Evolutionary conservation across 1,140 invertebrate genomes (phyloP), one percentile per base, ranked within the genome.

Genomic region (Dendrolimus kikuchii): DNA sequence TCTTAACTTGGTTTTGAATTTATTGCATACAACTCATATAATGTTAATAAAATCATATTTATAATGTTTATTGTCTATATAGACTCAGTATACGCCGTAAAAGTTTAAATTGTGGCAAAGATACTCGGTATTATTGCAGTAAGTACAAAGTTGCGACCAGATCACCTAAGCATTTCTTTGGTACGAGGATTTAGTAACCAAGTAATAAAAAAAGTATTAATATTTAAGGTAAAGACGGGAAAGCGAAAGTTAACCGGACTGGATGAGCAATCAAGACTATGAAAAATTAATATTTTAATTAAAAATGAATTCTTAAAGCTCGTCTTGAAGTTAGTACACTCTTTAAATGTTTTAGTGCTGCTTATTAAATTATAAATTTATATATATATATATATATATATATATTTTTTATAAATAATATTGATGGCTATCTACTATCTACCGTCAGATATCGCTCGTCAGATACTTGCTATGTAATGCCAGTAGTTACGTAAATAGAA

Each of bases 171-270:
- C 51, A 45, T 56, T 62, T 74, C 67, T 78, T 76, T 76, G 71
- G 62, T 53, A 46, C 57, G 49, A 8, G 63, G 68, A 71, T 78
- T 74, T 71, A 59, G 66, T 68, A 74, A 58, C 60, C 60, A 64
- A 71, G 70, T 71, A 74, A 72, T 78, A 74, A 75, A 74, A n/a
- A 77, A 62, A 68, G 63, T 72, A 53, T 63, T 73, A 71, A 71
- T 74, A 69, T 62, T 58, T 57, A 50, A 60, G 58, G 51, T 59
- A 57, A 56, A 60, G 61, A 62, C 59, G 58, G 59, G 53, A 58
- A 68, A 76, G 59, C 57, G 57, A 60, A 66, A 62, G 57, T 65
- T 62, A 62, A 68, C 64, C 43, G 53, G 65, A 64, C 63, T 51
- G 46, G 23, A 51, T 64, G 62, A 54, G 66, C 66, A 77, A 76